Conservation (phyloP, 2,888 invertebrate genomes). For the Machimus rusticus region DNA sequence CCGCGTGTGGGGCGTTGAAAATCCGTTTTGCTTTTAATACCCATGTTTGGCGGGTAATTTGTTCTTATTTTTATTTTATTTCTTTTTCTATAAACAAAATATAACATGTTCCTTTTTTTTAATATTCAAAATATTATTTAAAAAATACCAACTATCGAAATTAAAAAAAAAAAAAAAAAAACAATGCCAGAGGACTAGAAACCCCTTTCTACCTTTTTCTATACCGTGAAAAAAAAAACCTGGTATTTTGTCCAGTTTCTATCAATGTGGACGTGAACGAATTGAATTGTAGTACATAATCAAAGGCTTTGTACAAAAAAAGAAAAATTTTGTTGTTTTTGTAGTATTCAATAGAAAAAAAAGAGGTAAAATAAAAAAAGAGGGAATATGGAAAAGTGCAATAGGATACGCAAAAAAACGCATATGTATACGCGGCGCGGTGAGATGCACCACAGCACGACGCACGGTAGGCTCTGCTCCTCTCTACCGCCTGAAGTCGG, state of each 20-base stretch:
- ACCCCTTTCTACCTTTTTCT: neutral
- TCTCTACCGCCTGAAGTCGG: neutral
- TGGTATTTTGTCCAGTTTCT: neutral
- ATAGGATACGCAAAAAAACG: constrained; percentile 2
- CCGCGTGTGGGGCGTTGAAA: neutral
- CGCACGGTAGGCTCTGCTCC: neutral
- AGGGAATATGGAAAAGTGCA: neutral
- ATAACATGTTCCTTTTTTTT: neutral
- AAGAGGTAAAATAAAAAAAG: neutral
- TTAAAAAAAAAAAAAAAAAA: neutral
- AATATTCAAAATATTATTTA: neutral
- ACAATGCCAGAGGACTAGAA: neutral
- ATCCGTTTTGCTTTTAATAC: neutral
- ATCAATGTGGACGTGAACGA: neutral
- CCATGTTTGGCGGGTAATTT: neutral
- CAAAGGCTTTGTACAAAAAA: neutral
- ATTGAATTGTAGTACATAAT: neutral
- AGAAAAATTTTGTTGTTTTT: neutral
- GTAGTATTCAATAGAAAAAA: neutral
- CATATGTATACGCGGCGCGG: neutral
- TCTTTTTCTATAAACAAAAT: neutral
- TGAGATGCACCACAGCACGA: neutral
- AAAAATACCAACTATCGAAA: neutral
- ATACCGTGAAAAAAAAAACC: neutral
- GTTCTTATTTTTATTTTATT: neutral